Conservation (phyloP, 1,140 invertebrate genomes). For the Rhopalosiphum maidis region DNA sequence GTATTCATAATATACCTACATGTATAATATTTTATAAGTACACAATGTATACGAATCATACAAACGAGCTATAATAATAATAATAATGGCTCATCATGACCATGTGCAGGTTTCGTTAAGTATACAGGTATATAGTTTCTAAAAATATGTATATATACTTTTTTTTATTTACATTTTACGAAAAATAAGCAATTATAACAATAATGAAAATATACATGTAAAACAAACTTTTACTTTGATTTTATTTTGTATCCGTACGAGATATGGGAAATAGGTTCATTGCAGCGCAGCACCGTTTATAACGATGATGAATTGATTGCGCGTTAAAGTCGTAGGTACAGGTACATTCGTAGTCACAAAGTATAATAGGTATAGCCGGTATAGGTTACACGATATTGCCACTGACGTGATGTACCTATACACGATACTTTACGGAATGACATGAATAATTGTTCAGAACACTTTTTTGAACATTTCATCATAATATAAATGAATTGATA, state of each 20-base stretch:
- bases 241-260: neutral
- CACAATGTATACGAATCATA: neutral
- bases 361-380: no score
- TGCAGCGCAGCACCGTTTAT: no score
- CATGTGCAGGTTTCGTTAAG: neutral
- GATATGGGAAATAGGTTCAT: no score
- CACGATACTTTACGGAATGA: neutral
- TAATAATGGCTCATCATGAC: neutral
- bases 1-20: neutral
- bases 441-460: neutral
- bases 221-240: neutral
- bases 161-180: neutral
- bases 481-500: neutral
- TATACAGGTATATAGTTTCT: neutral
- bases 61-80: neutral
- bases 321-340: neutral
- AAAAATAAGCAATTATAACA: neutral
- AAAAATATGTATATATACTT: neutral
- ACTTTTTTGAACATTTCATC: neutral
- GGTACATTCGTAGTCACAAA: neutral
- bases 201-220: neutral
- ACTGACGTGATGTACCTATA: neutral
- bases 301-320: neutral
- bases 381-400: no score
- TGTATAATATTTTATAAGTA: neutral